A percentile compares a stretch with the other conserved stretches of the same genome.
Conservation (phyloP, 2,113 vertebrate species). For the Strigops habroptila region DNA sequence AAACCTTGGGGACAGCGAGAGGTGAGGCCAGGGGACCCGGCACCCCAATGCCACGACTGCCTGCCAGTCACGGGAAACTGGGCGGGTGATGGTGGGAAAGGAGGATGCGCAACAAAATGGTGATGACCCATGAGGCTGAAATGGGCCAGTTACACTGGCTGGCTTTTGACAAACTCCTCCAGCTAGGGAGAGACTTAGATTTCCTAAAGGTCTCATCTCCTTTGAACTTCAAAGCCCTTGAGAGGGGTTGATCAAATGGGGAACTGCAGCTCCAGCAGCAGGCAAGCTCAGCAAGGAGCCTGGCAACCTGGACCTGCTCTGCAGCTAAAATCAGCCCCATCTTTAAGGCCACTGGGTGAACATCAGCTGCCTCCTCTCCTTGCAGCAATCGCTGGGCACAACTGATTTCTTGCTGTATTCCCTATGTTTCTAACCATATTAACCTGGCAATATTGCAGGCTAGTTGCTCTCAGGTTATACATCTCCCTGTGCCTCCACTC, state of each 20-base stretch:
- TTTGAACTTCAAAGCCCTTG: neutral
- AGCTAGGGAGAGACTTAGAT: neutral
- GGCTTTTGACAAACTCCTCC: neutral
- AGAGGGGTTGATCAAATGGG: neutral
- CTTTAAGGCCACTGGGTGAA: neutral
- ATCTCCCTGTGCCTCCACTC: neutral
- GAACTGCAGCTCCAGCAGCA: neutral
- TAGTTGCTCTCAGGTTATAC: neutral
- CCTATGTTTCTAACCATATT: fast-evolving
- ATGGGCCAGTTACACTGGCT: neutral
- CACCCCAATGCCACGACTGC: neutral
- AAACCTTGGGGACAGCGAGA: neutral
- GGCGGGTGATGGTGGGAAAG: neutral
- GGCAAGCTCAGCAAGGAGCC: neutral
- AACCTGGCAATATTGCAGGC: neutral
- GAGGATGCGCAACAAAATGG: neutral
- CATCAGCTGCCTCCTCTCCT: neutral
- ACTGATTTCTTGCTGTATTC: neutral
- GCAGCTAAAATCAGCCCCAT: neutral
- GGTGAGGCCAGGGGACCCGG: neutral
- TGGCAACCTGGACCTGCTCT: neutral
- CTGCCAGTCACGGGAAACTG: neutral
- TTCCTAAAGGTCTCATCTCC: neutral
- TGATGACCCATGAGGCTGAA: neutral
- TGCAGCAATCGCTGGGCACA: neutral